phyloP scores from a whole-genome alignment of 2,888 invertebrate genomes.

The Quadroppia sp. region DNA sequence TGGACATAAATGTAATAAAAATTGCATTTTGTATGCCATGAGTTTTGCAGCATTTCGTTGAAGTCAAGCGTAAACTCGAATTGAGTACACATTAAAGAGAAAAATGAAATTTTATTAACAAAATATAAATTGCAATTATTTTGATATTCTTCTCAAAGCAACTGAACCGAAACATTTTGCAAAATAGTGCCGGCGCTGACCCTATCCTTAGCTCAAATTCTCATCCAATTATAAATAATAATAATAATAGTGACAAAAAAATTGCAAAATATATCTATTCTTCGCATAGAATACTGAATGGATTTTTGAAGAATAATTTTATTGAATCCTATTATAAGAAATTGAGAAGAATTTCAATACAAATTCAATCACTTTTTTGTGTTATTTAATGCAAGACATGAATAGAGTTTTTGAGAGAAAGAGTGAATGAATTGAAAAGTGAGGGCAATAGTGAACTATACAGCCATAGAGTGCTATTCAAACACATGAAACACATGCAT shows the following conservation, averaged over 20 bases:
- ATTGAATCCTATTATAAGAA: slow-evolving; percentile 1
- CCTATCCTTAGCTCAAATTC: not conserved
- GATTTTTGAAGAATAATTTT: not conserved
- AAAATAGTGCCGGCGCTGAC: not conserved
- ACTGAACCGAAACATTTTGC: not conserved
- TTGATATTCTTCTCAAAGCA: not conserved
- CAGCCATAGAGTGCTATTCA: not conserved
- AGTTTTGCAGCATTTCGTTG: not conserved
- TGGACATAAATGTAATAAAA: slow-evolving; percentile 1
- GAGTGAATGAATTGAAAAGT: not conserved
- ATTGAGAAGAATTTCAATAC: not conserved
- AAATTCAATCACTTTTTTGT: not conserved
- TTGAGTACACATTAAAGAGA: not conserved
- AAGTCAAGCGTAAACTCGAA: not conserved
- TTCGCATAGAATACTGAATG: no score
- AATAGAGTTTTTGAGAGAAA: not conserved
- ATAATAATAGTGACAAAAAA: no score
- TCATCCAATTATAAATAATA: not conserved
- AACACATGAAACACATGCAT: slow-evolving; percentile 3
- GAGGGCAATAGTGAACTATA: not conserved
- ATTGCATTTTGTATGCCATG: slow-evolving; percentile 5
- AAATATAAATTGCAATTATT: not conserved
- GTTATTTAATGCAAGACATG: slow-evolving; percentile 5
- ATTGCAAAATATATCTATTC: no score
- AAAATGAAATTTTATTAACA: not conserved